These are phyloP conservation scores for Drosophila obscura DNA, from an alignment of 1,140 invertebrate genomes.

Conservation along the genomic window DNA sequence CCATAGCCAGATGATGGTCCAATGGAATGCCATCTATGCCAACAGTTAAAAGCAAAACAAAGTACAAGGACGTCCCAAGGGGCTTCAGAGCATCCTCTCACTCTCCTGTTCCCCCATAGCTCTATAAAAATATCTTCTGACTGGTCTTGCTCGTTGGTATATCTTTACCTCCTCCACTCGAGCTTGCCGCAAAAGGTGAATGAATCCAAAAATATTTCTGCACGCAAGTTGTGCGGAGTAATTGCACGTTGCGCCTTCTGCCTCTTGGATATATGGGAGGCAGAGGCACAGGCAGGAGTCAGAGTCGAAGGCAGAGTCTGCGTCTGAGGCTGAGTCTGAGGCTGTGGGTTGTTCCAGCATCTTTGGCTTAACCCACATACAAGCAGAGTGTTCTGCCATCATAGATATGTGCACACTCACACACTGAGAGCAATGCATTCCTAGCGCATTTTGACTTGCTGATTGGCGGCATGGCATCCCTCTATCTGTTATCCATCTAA, in stretches of 20 bases:
- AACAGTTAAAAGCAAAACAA: conserved; percentile 54
- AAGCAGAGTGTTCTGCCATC: conserved; percentile 15
- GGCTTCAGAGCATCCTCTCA: conserved; percentile 10
- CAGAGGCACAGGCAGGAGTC: conserved; percentile 19
- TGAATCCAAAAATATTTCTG: conserved; percentile 73
- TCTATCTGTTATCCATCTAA: conserved; percentile 43
- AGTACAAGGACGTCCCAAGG: conserved; percentile 56
- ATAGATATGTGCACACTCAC: conserved; percentile 5
- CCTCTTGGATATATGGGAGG: conserved; percentile 26
- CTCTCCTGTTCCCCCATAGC: conserved; percentile 5
- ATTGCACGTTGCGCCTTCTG: conserved; percentile 52
- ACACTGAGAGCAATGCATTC: conserved; percentile 41
- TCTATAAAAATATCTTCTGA: conserved; percentile 51
- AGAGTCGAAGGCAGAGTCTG: conserved; percentile 46
- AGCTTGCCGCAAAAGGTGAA: conserved; percentile 53
- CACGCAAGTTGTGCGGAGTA: conserved; percentile 68
- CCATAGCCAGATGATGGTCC: conserved; percentile 19
- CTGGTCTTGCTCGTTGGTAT: conserved; percentile 10
- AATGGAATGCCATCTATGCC: conserved; percentile 49
- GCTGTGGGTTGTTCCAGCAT: conserved; percentile 47
- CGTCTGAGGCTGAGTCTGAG: conserved; percentile 10
- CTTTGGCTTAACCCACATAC: conserved; percentile 61
- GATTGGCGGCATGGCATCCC: conserved; percentile 61
- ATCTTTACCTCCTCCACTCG: conserved; percentile 32
- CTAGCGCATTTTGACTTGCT: conserved; percentile 56